Evolutionary conservation across 2,797 vertebrate species (phyloP).

Genomic region (Takifugu ocellatus): DNA sequence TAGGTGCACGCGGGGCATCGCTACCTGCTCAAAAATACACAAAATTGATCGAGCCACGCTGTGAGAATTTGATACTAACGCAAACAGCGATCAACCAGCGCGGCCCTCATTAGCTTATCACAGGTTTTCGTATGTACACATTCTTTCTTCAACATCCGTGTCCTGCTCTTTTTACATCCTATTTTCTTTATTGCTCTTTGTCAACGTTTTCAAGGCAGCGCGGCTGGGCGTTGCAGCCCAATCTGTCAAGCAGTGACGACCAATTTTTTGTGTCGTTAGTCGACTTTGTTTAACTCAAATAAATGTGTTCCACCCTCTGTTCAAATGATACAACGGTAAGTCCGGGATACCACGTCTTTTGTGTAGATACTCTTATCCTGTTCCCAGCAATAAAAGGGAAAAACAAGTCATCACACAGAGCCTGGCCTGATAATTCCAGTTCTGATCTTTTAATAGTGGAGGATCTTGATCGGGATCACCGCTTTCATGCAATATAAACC

Average conservation of each 20-base stretch:
- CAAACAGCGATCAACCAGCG: constrained; percentile 58
- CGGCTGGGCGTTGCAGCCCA: constrained; percentile 61
- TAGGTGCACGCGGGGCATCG: constrained; percentile 58
- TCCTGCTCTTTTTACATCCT: constrained; percentile 70
- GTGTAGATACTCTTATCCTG: constrained; percentile 70
- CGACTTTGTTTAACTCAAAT: constrained; percentile 71
- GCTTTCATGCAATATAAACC: constrained; percentile 42
- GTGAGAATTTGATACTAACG: constrained; percentile 60
- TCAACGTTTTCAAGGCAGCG: constrained; percentile 56
- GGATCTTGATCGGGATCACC: constrained; percentile 36
- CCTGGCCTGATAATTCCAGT: constrained; percentile 51
- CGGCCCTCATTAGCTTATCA: constrained; percentile 62
- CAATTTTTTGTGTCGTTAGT: constrained; percentile 68
- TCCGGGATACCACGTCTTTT: constrained; percentile 66
- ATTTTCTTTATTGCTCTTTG: constrained; percentile 69
- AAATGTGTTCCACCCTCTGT: constrained; percentile 71
- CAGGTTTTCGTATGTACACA: constrained; percentile 50
- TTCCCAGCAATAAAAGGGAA: constrained; percentile 66
- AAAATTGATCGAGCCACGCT: constrained; percentile 51
- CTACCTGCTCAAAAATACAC: constrained; percentile 48
- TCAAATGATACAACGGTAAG: constrained; percentile 60
- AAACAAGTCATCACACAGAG: constrained; percentile 55
- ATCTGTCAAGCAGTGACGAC: constrained; percentile 53
- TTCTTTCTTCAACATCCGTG: constrained; percentile 74
- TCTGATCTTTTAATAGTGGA: constrained; percentile 48